Conservation (phyloP, 2,888 invertebrate genomes). For the Pandemis corylana region DNA sequence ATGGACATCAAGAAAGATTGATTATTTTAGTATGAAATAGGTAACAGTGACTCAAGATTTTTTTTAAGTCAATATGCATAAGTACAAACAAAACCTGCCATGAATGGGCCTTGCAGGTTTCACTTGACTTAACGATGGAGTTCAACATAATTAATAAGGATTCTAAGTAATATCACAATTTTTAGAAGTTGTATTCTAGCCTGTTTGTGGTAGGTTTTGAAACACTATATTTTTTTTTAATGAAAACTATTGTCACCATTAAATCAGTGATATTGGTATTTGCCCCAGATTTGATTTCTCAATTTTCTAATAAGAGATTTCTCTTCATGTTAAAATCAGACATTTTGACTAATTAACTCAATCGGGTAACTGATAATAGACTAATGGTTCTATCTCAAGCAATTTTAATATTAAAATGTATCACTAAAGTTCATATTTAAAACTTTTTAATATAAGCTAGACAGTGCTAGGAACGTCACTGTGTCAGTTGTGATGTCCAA, state of each 20-base stretch:
- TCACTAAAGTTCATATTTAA: slow-evolving; percentile 40
- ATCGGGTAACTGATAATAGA: slow-evolving; percentile 36
- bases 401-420: slow-evolving; percentile 42
- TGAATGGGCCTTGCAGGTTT: slow-evolving; percentile 15
- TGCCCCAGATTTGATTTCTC: slow-evolving; percentile 13
- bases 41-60: slow-evolving; percentile 64
- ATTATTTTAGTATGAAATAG: slow-evolving; percentile 63
- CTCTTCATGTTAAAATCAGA: slow-evolving; percentile 17
- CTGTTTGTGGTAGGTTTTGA: slow-evolving; percentile 27
- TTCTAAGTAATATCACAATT: slow-evolving; percentile 24
- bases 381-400: slow-evolving; percentile 42
- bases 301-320: slow-evolving; percentile 20
- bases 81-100: slow-evolving; percentile 33
- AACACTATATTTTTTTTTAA: slow-evolving; percentile 16
- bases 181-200: slow-evolving; percentile 13
- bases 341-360: slow-evolving; percentile 22
- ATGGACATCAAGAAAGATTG: slow-evolving; percentile 72
- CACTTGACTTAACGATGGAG: slow-evolving; percentile 18
- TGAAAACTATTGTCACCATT: slow-evolving; percentile 2
- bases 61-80: slow-evolving; percentile 56
- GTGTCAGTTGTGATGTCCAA: slow-evolving; percentile 34
- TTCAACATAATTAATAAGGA: slow-evolving; percentile 11
- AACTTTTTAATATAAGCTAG: slow-evolving; percentile 41
- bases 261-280: slow-evolving; percentile 35
- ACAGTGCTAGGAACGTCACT: slow-evolving; percentile 33